These are phyloP conservation scores for Hoplias malabaricus DNA, from an alignment of 2,113 vertebrate species.

Conservation along the genomic window DNA sequence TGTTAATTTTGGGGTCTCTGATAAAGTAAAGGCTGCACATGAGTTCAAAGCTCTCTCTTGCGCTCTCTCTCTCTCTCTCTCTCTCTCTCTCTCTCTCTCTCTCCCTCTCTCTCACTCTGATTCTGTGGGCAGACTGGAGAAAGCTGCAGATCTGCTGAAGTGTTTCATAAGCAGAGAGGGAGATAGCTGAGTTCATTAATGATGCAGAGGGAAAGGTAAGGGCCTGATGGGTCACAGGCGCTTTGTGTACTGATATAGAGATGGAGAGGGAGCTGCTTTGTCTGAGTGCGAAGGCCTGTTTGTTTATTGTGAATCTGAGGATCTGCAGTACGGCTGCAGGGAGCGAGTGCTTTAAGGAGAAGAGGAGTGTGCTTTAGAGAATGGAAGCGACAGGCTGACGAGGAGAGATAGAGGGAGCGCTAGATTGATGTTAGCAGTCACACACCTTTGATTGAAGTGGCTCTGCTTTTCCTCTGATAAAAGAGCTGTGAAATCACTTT, in stretches of 20 bases:
- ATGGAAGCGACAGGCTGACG: not conserved
- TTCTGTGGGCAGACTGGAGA: not conserved
- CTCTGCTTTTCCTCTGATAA: not conserved
- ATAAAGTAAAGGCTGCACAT: conserved; percentile 28
- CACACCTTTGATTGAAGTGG: not conserved
- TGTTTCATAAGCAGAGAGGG: conserved; percentile 18
- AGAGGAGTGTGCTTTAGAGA: not conserved
- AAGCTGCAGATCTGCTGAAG: not conserved
- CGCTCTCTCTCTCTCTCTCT: conserved; percentile 6
- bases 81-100: conserved; percentile 1
- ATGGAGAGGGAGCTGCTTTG: not conserved
- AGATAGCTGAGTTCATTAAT: conserved; percentile 19
- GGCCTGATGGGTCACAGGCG: not conserved
- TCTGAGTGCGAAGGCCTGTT: not conserved
- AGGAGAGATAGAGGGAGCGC: not conserved
- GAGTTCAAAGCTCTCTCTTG: conserved; percentile 39
- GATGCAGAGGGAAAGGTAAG: conserved; percentile 11
- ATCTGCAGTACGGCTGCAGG: not conserved
- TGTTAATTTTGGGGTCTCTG: conserved; percentile 19
- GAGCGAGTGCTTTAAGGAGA: not conserved
- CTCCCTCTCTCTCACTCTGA: conserved; percentile 1
- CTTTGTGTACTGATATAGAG: conserved; percentile 17
- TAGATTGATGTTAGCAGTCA: conserved; percentile 10
- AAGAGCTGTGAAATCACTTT: not conserved
- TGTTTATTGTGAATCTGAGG: not conserved